Conservation (phyloP, 2,888 invertebrate genomes). For the Troglohyphantes excavatus region DNA sequence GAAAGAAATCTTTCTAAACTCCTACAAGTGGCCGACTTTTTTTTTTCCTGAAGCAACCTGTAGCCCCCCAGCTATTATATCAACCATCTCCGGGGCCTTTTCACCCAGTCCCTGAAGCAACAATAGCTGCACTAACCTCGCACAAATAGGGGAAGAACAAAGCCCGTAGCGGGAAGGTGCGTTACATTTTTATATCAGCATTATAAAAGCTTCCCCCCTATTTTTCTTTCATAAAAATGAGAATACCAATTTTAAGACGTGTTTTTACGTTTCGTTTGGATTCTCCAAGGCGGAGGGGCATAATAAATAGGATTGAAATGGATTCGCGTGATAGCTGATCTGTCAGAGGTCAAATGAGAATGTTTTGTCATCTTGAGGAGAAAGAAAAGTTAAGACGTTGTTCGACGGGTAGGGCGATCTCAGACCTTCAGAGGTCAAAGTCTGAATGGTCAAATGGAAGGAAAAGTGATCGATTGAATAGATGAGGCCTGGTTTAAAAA, state of each 20-base stretch:
- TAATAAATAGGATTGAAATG: constrained; percentile 47
- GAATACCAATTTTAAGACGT: constrained; percentile 56
- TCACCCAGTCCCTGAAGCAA: constrained; percentile 34
- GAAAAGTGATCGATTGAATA: too few species aligned
- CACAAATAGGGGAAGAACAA: constrained; percentile 64
- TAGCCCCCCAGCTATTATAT: constrained; percentile 66
- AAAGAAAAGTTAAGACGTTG: not conserved
- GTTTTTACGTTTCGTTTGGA: constrained; percentile 44
- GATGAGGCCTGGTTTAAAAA: too few species aligned
- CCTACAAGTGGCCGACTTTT: constrained; percentile 75
- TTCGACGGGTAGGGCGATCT: not conserved
- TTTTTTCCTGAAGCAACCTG: constrained; percentile 54
- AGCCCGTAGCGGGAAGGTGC: constrained; percentile 29
- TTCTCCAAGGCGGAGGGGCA: constrained; percentile 7
- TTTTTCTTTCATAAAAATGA: constrained; percentile 13
- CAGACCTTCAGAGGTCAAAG: not conserved
- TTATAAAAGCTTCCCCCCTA: constrained; percentile 36
- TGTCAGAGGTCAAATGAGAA: constrained; percentile 19
- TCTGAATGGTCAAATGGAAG: not conserved
- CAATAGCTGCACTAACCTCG: constrained; percentile 60
- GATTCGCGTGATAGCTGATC: constrained; percentile 36
- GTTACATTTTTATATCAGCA: constrained; percentile 56
- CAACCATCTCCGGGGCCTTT: constrained; percentile 51
- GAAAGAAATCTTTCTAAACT: constrained; percentile 65
- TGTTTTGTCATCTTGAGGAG: constrained; percentile 12